Evolutionary conservation across 2,888 invertebrate species (phyloP).

Genomic region (Chorisops tibialis): DNA sequence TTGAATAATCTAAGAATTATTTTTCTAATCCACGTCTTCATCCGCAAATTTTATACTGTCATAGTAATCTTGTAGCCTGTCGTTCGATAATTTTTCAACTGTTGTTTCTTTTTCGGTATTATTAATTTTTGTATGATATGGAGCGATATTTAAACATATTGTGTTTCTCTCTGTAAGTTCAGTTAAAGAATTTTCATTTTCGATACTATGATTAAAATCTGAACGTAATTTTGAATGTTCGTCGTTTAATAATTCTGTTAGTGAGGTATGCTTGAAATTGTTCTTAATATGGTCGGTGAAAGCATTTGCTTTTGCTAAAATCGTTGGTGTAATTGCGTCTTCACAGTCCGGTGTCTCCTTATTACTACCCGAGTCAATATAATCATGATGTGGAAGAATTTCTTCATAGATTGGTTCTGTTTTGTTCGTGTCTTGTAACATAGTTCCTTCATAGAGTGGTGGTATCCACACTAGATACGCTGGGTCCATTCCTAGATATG

Average conservation of each 20-base stretch:
- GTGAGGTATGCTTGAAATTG: not conserved
- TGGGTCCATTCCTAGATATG: conserved; percentile 85
- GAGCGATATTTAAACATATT: conserved; percentile 10
- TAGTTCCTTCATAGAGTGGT: conserved; percentile 69
- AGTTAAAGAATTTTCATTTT: conserved; percentile 54
- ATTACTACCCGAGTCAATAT: conserved; percentile 63
- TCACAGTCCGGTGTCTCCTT: conserved; percentile 62
- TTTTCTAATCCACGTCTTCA: conserved; percentile 54
- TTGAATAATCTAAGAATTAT: too few species aligned
- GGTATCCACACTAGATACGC: conserved; percentile 86
- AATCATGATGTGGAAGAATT: conserved; percentile 54
- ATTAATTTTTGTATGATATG: conserved; percentile 30
- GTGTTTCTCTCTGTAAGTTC: conserved; percentile 18
- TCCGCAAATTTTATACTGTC: conserved; percentile 70
- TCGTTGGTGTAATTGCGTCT: conserved; percentile 48
- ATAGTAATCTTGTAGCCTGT: conserved; percentile 56
- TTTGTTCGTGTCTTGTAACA: conserved; percentile 60
- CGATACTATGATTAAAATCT: conserved; percentile 41
- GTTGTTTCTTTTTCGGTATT: conserved; percentile 63
- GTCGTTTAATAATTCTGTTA: not conserved
- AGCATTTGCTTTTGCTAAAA: not conserved
- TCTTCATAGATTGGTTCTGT: conserved; percentile 49
- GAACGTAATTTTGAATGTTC: conserved; percentile 49
- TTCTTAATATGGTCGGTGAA: not conserved
- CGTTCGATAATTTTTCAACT: conserved; percentile 64